Base-by-base conservation (phyloP, 2,888 invertebrate species). In the Chaetoderma sp. region DNA sequence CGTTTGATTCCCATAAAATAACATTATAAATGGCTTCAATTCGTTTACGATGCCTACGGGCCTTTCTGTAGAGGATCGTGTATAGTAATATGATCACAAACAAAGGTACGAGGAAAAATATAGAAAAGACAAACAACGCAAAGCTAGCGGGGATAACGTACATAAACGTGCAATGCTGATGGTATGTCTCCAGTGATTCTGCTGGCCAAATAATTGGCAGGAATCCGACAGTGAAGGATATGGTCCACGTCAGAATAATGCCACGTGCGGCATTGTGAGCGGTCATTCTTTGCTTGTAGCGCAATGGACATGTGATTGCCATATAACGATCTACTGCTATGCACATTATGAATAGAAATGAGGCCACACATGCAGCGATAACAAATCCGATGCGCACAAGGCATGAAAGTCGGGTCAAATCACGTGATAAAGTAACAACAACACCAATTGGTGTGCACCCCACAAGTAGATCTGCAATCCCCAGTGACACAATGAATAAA, bases 241-340 rank as follows among this genome's bases (percentile, higher is more conserved):
- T 49, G 0, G 69, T 30, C 73, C 78, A 78, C n/a, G 73, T 67
- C 32, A 66, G 62, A 42, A 63, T 23, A 21, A 79, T 74, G 21
- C 67, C 70, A 13, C 71, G 23, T 6, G 60, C 27, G 1, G 75
- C 74, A 49, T 66, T 71, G 6, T 62, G 47, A 23, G 65, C 61
- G 27, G 78, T 77, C 61, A 81, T 71, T 4, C 76, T 63, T 6
- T 70, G 66, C 32, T 61, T 69, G 61, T 82, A 80, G 10, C 69
- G 61, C 25, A 82, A 56, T 0, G 80, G 77, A 13, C 68, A 62
- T 10, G 68, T 73, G 10, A 82, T 78, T 39, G 80, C 79, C 28
- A 82, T 65, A 55, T 73, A 80, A 18, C 82, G 65, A 63, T 82
- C 82, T 8, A 78, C 47, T 5, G 80, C 80, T 39, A 82, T 76